Evolutionary conservation across 2,888 invertebrate genomes (phyloP).

Genomic region (Rhagonycha lutea): DNA sequence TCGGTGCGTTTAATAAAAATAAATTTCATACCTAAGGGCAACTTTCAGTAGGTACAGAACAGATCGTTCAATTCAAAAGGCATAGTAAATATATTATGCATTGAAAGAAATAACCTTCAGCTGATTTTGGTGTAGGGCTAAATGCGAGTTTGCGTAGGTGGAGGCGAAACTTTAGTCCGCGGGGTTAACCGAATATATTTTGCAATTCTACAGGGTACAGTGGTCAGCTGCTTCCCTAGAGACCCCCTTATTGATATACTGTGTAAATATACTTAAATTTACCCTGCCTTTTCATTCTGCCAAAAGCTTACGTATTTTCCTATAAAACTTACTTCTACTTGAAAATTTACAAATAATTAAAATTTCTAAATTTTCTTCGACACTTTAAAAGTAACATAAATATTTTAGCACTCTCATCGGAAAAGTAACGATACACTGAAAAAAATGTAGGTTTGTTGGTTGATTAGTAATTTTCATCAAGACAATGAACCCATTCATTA

Average conservation of each 20-base stretch:
- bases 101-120: constrained; percentile 46
- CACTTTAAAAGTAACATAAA: neutral
- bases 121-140: constrained; percentile 10
- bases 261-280: constrained; percentile 53
- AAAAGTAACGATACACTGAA: too few relatives aligned
- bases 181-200: constrained; percentile 47
- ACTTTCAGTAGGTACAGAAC: constrained; percentile 48
- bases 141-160: constrained; percentile 24
- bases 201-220: constrained; percentile 51
- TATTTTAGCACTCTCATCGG: too few relatives aligned
- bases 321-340: neutral
- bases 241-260: constrained; percentile 57
- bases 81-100: constrained; percentile 51
- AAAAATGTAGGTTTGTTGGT: too few relatives aligned
- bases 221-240: constrained; percentile 51
- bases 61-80: constrained; percentile 43
- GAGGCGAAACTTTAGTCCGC: constrained; percentile 24
- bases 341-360: neutral
- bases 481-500: too few relatives aligned
- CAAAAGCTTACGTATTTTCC: neutral
- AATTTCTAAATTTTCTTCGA: neutral
- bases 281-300: constrained; percentile 27
- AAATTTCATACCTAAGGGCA: constrained; percentile 39
- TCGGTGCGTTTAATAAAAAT: neutral
- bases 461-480: too few relatives aligned